Evolutionary conservation across 1,140 invertebrate genomes (phyloP), one percentile per base, ranked within the genome.

Genomic region (Zaprionus ornatus): DNA sequence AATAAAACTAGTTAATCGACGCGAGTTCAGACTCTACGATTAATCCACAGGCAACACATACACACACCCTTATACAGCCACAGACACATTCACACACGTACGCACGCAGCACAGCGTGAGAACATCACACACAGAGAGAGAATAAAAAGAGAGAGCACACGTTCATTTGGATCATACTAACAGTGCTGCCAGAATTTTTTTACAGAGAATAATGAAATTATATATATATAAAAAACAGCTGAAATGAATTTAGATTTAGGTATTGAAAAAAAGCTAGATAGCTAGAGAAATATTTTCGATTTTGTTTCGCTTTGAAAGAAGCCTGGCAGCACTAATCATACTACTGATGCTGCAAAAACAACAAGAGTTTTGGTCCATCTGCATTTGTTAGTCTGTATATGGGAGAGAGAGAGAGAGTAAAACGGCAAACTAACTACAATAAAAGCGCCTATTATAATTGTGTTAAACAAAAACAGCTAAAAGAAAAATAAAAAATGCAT

Each of bases 1-100:
- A 90, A 81, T 68, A 84, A 90, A 85, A 87, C 85, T 79, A 79
- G 84, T 90, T 88, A 85, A 84, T 84, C 74, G 63, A 60, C 74
- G 56, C 74, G 56, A 60, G 57, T 75, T 83, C 63, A 69, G 64
- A 75, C 65, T 55, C 17, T 63, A 61, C 68, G 74, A 76, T 77
- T 66, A 72, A 67, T 55, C 42, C 79, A 77, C 64, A 77, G 42
- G 71, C 56, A 56, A 70, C 37, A 65, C 61, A 27, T 15, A 59
- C 40, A 32, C 45, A 50, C 45, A 50, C 45, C 45, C 45, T 23
- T 25, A 45, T 21, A 40, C 40, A 52, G 45, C 25, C 15, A 17
- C 15, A 56, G n/a, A 25, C 27, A 60, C 21, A 61, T 42, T 61
- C 4, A 61, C 59, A 61, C 52, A 55, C 52, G 52, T 55, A 27